These are phyloP conservation scores for Drosophila sordidula DNA, from an alignment of 2,888 invertebrate species.

Conservation along the genomic window DNA sequence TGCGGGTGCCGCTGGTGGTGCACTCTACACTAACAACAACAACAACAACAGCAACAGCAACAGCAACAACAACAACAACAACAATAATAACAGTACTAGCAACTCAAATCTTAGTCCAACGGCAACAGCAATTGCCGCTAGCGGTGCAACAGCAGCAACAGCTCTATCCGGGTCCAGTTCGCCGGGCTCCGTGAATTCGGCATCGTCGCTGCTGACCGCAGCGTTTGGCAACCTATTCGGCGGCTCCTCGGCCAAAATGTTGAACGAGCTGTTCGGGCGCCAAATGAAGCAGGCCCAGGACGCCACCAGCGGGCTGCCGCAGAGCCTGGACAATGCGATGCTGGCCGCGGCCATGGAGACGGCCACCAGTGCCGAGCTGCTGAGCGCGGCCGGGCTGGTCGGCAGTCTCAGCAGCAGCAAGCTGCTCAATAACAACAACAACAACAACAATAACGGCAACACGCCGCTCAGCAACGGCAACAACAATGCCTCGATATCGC, in stretches of 20 bases:
- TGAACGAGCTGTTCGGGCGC: constrained; percentile 94
- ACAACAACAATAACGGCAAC: constrained; percentile 69
- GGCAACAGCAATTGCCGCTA: constrained; percentile 33
- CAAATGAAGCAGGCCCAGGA: constrained; percentile 90
- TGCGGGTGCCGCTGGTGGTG: constrained; percentile 92
- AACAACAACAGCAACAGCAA: constrained; percentile 27
- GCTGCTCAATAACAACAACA: constrained; percentile 78
- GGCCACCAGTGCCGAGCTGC: constrained; percentile 84
- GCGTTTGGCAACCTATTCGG: constrained; percentile 87
- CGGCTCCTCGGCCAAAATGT: constrained; percentile 94
- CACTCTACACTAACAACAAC: constrained; percentile 87
- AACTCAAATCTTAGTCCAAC: constrained; percentile 37
- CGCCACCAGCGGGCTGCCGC: constrained; percentile 85
- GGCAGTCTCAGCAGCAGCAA: constrained; percentile 75
- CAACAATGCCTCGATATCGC: constrained; percentile 60
- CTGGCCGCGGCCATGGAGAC: constrained; percentile 84
- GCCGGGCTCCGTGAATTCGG: constrained; percentile 61
- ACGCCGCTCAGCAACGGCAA: constrained; percentile 58
- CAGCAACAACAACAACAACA: too few relatives aligned
- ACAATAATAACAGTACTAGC: constrained; percentile 34
- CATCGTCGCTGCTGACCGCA: constrained; percentile 78
- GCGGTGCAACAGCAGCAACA: constrained; percentile 38
- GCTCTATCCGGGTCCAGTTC: constrained; percentile 64
- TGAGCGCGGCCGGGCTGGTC: constrained; percentile 84
- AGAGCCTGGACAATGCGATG: constrained; percentile 86